Conservation (phyloP, 2,797 vertebrate species). For the Pseudochirops cupreus region DNA sequence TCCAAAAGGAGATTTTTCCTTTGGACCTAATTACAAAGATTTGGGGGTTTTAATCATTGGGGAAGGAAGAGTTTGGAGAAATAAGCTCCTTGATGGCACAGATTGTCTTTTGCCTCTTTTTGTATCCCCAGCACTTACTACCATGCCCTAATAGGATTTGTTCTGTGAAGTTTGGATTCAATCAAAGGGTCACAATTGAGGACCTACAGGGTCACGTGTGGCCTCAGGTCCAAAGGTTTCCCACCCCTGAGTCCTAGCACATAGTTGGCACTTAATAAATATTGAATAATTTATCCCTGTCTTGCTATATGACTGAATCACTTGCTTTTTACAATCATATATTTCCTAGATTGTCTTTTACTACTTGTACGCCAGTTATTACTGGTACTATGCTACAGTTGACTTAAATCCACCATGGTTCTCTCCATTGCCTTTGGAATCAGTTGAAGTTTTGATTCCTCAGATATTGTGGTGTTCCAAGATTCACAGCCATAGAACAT, state of each 20-base stretch:
- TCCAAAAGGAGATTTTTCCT: background rate
- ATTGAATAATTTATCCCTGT: background rate
- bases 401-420: background rate
- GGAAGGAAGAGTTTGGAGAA: background rate
- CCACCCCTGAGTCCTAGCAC: background rate
- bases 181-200: too few relatives aligned
- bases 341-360: background rate
- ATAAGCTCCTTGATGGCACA: background rate
- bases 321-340: background rate
- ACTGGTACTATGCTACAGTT: background rate
- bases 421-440: background rate
- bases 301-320: background rate
- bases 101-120: background rate
- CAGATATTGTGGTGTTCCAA: background rate
- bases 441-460: background rate
- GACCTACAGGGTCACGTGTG: too few relatives aligned
- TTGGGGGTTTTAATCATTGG: background rate
- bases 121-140: background rate
- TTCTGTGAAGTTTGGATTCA: too few relatives aligned
- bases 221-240: too few relatives aligned
- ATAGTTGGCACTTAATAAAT: background rate
- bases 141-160: too few relatives aligned
- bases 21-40: background rate
- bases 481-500: background rate
- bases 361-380: background rate